These are phyloP conservation scores for Ctenicera cuprea DNA, from an alignment of 2,888 invertebrate species.

Conservation along the genomic window DNA sequence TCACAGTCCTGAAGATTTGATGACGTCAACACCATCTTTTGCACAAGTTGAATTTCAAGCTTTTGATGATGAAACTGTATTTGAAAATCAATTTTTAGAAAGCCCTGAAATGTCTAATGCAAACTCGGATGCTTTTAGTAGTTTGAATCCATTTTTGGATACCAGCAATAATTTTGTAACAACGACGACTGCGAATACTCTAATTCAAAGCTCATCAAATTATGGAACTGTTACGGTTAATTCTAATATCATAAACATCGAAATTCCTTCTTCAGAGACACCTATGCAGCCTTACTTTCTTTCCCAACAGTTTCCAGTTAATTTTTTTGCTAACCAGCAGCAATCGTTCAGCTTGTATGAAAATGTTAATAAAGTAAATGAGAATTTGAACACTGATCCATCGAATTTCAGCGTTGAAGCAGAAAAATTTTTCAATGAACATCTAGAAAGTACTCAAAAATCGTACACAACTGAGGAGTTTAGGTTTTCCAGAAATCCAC, in stretches of 20 bases:
- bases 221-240: constrained; percentile 66
- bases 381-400: background rate
- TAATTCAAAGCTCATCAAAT: constrained; percentile 61
- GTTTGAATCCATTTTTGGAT: constrained; percentile 67
- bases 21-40: background rate
- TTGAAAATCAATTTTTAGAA: background rate
- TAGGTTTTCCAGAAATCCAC: constrained; percentile 50
- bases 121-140: constrained; percentile 26
- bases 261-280: constrained; percentile 53
- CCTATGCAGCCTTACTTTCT: constrained; percentile 9
- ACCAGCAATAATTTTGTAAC: constrained; percentile 55
- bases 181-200: constrained; percentile 25
- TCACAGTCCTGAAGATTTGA: constrained; percentile 16
- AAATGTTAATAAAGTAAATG: background rate
- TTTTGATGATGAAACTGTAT: constrained; percentile 20
- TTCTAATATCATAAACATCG: constrained; percentile 64
- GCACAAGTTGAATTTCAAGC: constrained; percentile 15
- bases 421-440: constrained; percentile 42
- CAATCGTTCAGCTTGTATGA: constrained; percentile 55
- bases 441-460: constrained; percentile 26
- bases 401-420: constrained; percentile 41
- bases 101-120: background rate
- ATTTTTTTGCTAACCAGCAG: constrained; percentile 35
- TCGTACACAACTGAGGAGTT: constrained; percentile 51
- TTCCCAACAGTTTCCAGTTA: constrained; percentile 38